Percentiles rank a stretch among this genome's conserved stretches.
phyloP scores from a whole-genome alignment of 2,113 vertebrate genomes.

The Hiodon tergisus region DNA sequence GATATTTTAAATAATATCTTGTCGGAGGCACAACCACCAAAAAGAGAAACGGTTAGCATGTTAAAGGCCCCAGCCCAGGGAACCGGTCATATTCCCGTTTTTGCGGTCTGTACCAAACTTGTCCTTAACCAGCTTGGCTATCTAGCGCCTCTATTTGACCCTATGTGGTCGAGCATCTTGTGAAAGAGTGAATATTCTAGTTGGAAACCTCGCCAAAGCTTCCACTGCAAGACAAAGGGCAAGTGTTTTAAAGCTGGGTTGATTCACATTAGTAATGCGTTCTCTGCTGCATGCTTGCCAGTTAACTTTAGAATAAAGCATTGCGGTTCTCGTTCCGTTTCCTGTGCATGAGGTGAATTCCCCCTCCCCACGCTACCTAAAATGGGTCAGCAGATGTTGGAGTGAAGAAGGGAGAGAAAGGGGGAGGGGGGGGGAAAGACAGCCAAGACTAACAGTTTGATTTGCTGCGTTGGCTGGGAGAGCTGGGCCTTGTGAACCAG shows the following conservation, averaged over 20 bases:
- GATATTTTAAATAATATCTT: too few relatives aligned
- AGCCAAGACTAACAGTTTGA: slow-evolving; percentile 23
- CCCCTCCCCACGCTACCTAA: background rate
- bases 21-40: too few relatives aligned
- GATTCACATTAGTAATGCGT: slow-evolving; percentile 46
- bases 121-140: background rate
- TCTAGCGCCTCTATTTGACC: background rate
- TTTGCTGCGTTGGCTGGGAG: slow-evolving; percentile 7
- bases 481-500: slow-evolving; percentile 1
- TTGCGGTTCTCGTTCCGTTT: background rate
- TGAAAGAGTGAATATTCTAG: background rate
- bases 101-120: too few relatives aligned
- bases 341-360: slow-evolving; percentile 15
- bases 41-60: too few relatives aligned
- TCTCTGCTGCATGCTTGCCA: slow-evolving; percentile 33
- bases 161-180: slow-evolving; percentile 34
- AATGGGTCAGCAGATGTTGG: slow-evolving; percentile 16
- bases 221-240: slow-evolving; percentile 7
- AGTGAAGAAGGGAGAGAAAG: background rate
- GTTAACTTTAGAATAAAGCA: background rate
- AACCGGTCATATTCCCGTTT: too few relatives aligned
- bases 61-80: too few relatives aligned
- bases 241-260: slow-evolving; percentile 34
- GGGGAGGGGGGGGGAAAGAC: background rate
- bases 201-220: background rate